Base-by-base conservation (phyloP, 2,113 vertebrate species). In the Scomber colias region DNA sequence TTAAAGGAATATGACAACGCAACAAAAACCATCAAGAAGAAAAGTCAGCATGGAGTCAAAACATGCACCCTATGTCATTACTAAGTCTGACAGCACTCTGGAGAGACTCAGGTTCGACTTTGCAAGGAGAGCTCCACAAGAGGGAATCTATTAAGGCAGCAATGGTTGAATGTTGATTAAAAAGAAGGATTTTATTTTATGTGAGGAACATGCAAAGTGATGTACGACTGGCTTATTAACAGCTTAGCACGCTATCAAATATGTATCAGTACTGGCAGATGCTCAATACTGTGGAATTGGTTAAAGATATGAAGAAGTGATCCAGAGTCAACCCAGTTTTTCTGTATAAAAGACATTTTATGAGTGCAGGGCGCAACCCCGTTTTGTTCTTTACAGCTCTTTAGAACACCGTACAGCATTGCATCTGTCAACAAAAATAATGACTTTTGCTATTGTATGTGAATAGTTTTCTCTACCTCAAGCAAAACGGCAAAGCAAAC, bases 21-120 rank as follows among this genome's bases (percentile, higher is more conserved):
- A 16, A 57, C 11, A 3, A 8, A 40, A 54, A 16, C 40, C 63
- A 44, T 3, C 0, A 0, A 4, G 53, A 51, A 13, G 30, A 54
- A 3, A 9, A 54, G 49, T 30, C 51, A 24, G 68, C 62, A 50
- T 5, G 69, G 45, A 44, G 50, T 56, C 57, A 35, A 40, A 35
- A 31, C 8, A 19, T 53, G 75, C 17, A 17, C 56, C 51, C 15
- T 15, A 0, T 11, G 51, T 71, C 60, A 61, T 59, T 67, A 50
- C 15, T 0, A 3, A 77, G 81, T 73, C 69, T 69, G 76, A 65
- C 70, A 14, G 82, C 69, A 44, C 11, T 8, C 45, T 44, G 61
- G 13, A 30, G 0, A 3, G 65, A 60, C 60, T 19, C 35, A 69
- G 31, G 50, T n/a, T 16, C 73, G 35, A 44, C 40, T 21, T 5